These are phyloP conservation scores for Acronicta psi DNA, from an alignment of 2,888 invertebrate genomes.

Conservation along the genomic window DNA sequence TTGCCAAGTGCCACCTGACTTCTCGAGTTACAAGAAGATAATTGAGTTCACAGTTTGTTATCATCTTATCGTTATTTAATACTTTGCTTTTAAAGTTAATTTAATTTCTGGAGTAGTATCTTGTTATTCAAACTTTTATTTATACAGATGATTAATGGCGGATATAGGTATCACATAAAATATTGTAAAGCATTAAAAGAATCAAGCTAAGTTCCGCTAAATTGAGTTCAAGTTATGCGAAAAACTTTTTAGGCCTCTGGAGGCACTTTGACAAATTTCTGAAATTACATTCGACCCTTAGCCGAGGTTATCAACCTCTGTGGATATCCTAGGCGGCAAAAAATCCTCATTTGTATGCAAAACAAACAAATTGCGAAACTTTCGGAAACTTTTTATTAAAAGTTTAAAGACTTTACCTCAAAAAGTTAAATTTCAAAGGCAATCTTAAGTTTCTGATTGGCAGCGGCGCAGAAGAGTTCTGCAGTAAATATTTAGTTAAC, in stretches of 20 bases:
- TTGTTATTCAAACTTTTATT: constrained; percentile 6
- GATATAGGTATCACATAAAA: neutral
- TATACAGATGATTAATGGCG: neutral
- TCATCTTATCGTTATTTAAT: constrained; percentile 33
- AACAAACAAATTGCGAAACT: constrained; percentile 44
- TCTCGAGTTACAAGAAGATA: constrained; percentile 19
- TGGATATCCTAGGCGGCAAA: constrained; percentile 17
- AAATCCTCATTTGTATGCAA: constrained; percentile 40
- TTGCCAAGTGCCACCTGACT: constrained; percentile 34
- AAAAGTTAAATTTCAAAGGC: constrained; percentile 29
- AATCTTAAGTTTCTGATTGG: constrained; percentile 43
- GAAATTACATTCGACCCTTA: constrained; percentile 19
- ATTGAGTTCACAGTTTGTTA: constrained; percentile 41
- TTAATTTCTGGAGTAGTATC: constrained; percentile 20
- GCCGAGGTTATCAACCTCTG: constrained; percentile 20
- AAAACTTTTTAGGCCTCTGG: neutral
- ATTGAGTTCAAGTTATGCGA: constrained; percentile 12
- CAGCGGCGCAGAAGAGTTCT: constrained; percentile 2
- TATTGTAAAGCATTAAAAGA: neutral
- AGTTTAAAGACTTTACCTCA: constrained; percentile 16
- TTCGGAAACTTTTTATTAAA: constrained; percentile 19
- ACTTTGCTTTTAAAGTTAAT: constrained; percentile 29
- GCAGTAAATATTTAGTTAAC: constrained; percentile 17
- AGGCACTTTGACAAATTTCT: constrained; percentile 21
- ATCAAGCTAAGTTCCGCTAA: neutral